Conservation (phyloP, 2,888 invertebrate species). For the Eristalinus aeneus region DNA sequence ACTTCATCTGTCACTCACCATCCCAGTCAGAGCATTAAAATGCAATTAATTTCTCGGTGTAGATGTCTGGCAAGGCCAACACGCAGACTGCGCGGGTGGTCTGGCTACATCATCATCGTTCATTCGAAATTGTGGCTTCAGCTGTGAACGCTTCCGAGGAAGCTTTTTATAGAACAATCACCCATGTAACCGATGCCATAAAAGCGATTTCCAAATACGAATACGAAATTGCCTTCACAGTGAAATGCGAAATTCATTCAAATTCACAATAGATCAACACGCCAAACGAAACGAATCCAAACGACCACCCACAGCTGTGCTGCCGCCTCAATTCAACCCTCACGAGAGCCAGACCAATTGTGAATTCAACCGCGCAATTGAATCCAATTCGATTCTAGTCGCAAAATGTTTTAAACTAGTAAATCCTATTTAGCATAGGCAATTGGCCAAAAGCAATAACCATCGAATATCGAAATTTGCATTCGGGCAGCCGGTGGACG, state of each 20-base stretch:
- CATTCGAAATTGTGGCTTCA: neutral
- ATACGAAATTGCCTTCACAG: conserved; percentile 33
- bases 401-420: conserved; percentile 27
- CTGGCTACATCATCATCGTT: neutral
- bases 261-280: conserved; percentile 33
- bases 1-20: conserved; percentile 53
- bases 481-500: conserved; percentile 34
- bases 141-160: conserved; percentile 3
- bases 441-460: conserved; percentile 60
- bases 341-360: conserved; percentile 29
- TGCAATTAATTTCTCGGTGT: conserved; percentile 38
- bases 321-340: neutral
- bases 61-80: conserved; percentile 1
- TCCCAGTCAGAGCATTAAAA: conserved; percentile 30
- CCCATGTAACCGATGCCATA: conserved; percentile 38
- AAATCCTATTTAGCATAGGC: conserved; percentile 15
- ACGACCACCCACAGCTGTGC: conserved; percentile 47
- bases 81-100: conserved; percentile 25
- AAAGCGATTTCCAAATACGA: conserved; percentile 28
- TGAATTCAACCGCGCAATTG: conserved; percentile 21
- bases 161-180: conserved; percentile 61
- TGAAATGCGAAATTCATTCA: conserved; percentile 36
- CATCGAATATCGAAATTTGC: conserved; percentile 36
- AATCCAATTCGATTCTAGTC: conserved; percentile 24
- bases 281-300: neutral